These are phyloP conservation scores for Phengaris arion DNA, from an alignment of 2,888 invertebrate genomes.

Conservation along the genomic window DNA sequence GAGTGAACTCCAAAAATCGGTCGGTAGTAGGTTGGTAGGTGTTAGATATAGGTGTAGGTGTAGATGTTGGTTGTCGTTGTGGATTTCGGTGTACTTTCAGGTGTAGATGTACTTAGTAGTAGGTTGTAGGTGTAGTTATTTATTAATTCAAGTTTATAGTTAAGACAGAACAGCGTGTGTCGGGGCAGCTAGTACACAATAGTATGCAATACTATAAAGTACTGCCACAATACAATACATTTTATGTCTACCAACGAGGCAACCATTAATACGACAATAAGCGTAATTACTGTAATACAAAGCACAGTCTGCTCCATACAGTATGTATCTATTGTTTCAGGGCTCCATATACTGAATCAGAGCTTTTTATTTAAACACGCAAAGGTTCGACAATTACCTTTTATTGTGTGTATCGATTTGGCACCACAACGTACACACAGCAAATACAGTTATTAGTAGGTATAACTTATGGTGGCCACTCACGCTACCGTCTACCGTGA, in stretches of 20 bases:
- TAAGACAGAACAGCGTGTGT: too few relatives aligned
- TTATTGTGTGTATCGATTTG: slow-evolving; percentile 12
- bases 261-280: neutral
- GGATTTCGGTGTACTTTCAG: too few relatives aligned
- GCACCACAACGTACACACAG: neutral
- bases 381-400: slow-evolving; percentile 9
- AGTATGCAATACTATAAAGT: neutral
- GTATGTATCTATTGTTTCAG: neutral
- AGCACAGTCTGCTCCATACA: neutral
- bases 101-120: too few relatives aligned
- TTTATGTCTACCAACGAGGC: neutral
- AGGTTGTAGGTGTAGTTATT: too few relatives aligned
- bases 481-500: neutral
- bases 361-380: neutral
- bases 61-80: too few relatives aligned
- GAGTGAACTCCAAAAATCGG: too few relatives aligned
- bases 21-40: too few relatives aligned
- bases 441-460: neutral
- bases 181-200: neutral
- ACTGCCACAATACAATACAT: neutral
- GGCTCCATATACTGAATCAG: neutral
- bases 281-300: neutral
- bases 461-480: neutral
- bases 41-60: too few relatives aligned
- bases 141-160: too few relatives aligned